Conservation (phyloP, 1,140 invertebrate species). For the Drosophila biarmipes region DNA sequence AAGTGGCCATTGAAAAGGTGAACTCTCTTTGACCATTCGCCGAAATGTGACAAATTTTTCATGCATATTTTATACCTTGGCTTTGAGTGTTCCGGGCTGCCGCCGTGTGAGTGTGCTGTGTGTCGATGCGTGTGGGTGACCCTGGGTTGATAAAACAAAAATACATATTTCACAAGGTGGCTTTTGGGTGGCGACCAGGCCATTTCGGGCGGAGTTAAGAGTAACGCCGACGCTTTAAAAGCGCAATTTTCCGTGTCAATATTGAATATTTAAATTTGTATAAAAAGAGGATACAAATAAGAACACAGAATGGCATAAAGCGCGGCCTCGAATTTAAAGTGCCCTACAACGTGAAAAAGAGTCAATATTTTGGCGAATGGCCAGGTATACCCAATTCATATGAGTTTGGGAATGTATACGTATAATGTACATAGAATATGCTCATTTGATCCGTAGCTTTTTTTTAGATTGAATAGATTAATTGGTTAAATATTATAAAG, state of each 20-base stretch:
- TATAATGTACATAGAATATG: no score
- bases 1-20: constrained; percentile 78
- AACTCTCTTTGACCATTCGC: constrained; percentile 62
- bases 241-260: constrained; percentile 69
- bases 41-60: constrained; percentile 77
- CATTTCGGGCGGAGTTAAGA: constrained; percentile 8
- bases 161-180: constrained; percentile 32
- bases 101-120: constrained; percentile 15
- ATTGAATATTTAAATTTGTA: constrained; percentile 67
- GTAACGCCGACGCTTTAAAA: constrained; percentile 53
- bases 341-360: constrained; percentile 6
- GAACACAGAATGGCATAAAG: constrained; percentile 3
- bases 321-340: constrained; percentile 8
- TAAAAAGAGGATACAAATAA: constrained; percentile 33
- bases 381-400: no score
- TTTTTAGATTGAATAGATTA: no score
- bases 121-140: constrained; percentile 1
- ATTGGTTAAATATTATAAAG: no score
- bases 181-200: background rate
- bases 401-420: no score
- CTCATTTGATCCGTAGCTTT: no score
- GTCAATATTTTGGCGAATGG: no score
- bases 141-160: constrained; percentile 41
- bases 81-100: constrained; percentile 28
- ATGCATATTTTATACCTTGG: constrained; percentile 73